Conservation (phyloP, 2,888 invertebrate species). For the Pediacus dermestoides region DNA sequence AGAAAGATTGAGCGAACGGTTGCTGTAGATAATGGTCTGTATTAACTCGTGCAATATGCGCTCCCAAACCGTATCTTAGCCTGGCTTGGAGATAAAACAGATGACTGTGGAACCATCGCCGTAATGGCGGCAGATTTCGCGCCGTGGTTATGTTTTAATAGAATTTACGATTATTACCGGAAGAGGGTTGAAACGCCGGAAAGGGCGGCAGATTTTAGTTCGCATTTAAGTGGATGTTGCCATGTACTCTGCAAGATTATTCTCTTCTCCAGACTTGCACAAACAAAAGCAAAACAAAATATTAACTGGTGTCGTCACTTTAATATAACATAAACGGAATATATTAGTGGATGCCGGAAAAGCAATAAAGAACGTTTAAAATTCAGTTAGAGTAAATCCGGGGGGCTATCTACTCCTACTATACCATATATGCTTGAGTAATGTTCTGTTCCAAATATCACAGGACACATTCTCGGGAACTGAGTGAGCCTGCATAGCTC, state of each 20-base stretch:
- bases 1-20: conserved; percentile 48
- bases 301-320: too few species aligned
- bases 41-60: conserved; percentile 33
- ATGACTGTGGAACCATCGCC: conserved; percentile 48
- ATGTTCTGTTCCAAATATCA: conserved; percentile 40
- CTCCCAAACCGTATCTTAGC: conserved; percentile 1
- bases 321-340: too few species aligned
- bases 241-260: conserved; percentile 46
- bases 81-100: conserved; percentile 46
- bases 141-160: conserved; percentile 55
- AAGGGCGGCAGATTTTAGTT: conserved; percentile 45
- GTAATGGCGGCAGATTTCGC: conserved; percentile 53
- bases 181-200: conserved; percentile 42
- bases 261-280: conserved; percentile 13
- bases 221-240: conserved; percentile 46
- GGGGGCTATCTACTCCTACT: too few species aligned
- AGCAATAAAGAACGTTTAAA: conserved; percentile 27
- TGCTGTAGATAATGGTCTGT: conserved; percentile 38
- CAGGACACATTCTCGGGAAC: conserved; percentile 38
- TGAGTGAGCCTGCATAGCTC: conserved; percentile 39
- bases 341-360: conserved; percentile 10
- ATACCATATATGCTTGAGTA: conserved; percentile 36
- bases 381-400: conserved; percentile 33
- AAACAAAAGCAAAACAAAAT: too few species aligned
- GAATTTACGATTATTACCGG: conserved; percentile 53